Percentiles rank a stretch among this genome's conserved stretches.
phyloP scores from a whole-genome alignment of 64 coral and sea anemone genomes.

The Pocillopora verrucosa region DNA sequence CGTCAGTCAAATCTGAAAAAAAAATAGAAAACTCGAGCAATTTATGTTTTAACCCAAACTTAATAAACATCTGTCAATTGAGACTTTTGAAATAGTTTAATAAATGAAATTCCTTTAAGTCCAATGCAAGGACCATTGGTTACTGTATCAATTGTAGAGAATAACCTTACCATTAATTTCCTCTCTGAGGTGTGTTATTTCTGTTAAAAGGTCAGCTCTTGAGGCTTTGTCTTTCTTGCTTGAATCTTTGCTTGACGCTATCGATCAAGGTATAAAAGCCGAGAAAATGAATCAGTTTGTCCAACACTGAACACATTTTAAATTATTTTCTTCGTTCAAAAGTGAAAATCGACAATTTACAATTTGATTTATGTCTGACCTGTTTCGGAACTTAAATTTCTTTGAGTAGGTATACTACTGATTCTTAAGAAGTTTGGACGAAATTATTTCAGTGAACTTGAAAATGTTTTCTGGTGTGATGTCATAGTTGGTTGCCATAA shows the following conservation, averaged over 20 bases:
- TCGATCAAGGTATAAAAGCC: not conserved
- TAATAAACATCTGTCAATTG: no score
- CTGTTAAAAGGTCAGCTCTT: slow-evolving; percentile 7
- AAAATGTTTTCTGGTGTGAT: not conserved
- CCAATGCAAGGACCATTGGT: not conserved
- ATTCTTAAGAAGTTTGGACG: not conserved
- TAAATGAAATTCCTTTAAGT: no score
- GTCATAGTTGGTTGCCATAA: no score
- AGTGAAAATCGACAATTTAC: no score
- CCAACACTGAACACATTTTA: no score
- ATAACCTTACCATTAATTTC: slow-evolving; percentile 20
- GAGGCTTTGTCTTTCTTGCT: slow-evolving; percentile 21
- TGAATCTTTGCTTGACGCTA: not conserved
- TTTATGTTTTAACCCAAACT: not conserved
- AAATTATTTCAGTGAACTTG: not conserved
- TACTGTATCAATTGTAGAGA: not conserved
- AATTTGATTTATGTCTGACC: no score
- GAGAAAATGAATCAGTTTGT: not conserved
- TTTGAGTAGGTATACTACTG: no score
- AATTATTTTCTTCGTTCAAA: no score
- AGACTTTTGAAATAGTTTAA: no score
- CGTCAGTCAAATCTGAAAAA: slow-evolving; percentile 45
- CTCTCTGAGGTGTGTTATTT: slow-evolving; percentile 31
- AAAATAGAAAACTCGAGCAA: not conserved
- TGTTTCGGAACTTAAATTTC: no score